Conservation (phyloP, 2,888 invertebrate genomes). For the Ochropleura plecta region DNA sequence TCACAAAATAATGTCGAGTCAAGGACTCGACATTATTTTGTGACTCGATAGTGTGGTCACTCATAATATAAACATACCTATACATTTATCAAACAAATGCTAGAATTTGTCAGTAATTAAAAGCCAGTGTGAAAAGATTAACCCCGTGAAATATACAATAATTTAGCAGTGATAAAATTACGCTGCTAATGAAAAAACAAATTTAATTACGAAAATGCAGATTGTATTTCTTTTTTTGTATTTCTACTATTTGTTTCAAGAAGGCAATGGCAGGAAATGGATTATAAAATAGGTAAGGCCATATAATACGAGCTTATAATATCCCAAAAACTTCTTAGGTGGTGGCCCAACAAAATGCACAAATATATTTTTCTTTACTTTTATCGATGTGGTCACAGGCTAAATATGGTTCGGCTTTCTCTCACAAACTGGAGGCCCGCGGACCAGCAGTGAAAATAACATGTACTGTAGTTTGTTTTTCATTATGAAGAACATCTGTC, state of each 20-base stretch:
- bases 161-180: too few relatives aligned
- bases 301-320: neutral
- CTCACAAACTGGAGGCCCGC: too few relatives aligned
- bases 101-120: constrained; percentile 13
- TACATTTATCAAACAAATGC: constrained; percentile 20
- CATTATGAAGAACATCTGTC: too few relatives aligned
- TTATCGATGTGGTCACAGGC: too few relatives aligned
- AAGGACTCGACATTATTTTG: too few relatives aligned
- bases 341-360: too few relatives aligned
- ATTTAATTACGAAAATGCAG: neutral
- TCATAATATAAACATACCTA: too few relatives aligned
- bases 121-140: constrained; percentile 5
- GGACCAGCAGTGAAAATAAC: too few relatives aligned
- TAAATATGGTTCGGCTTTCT: too few relatives aligned
- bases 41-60: neutral
- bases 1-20: neutral
- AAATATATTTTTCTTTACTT: too few relatives aligned
- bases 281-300: neutral
- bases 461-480: too few relatives aligned
- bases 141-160: neutral
- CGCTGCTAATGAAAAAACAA: too few relatives aligned
- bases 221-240: neutral
- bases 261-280: neutral
- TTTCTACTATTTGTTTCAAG: neutral
- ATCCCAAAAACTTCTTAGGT: neutral